These are phyloP conservation scores for Halichoeres trimaculatus DNA, from an alignment of 2,113 vertebrate genomes.

Conservation along the genomic window DNA sequence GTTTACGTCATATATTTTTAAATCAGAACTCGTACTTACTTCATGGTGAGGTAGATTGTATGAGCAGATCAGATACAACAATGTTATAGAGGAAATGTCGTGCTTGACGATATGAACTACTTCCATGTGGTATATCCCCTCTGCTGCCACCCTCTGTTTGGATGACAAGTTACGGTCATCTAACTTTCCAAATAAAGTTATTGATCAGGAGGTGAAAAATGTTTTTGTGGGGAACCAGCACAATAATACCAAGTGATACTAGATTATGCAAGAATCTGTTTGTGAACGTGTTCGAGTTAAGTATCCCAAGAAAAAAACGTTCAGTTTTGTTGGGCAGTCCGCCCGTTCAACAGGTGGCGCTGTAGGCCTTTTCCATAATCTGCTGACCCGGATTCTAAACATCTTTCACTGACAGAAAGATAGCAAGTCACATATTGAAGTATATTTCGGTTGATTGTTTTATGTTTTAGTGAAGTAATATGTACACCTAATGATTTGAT, in stretches of 20 bases:
- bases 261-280: no score
- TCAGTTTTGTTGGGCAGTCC: no score
- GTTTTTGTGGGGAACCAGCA: no score
- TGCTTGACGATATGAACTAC: not conserved
- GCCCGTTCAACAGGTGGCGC: slow-evolving; percentile 29
- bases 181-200: not conserved
- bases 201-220: no score
- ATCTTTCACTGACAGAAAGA: not conserved
- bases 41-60: slow-evolving; percentile 44
- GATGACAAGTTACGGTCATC: not conserved
- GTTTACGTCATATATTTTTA: not conserved
- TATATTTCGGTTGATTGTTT: fast-evolving
- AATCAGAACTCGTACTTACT: slow-evolving; percentile 58
- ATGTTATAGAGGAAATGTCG: not conserved
- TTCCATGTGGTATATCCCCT: slow-evolving; percentile 29
- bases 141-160: slow-evolving; percentile 51
- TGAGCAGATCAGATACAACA: fast-evolving
- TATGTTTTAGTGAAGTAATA: fast-evolving
- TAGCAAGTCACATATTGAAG: no score
- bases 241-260: no score
- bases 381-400: slow-evolving; percentile 42
- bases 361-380: fast-evolving
- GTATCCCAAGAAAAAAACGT: no score
- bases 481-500: not conserved
- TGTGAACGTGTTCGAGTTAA: no score